Percentiles rank a stretch among this genome's conserved stretches.
These are phyloP conservation scores for Ridgeia piscesae DNA, from an alignment of 1,140 invertebrate species.

Conservation along the genomic window DNA sequence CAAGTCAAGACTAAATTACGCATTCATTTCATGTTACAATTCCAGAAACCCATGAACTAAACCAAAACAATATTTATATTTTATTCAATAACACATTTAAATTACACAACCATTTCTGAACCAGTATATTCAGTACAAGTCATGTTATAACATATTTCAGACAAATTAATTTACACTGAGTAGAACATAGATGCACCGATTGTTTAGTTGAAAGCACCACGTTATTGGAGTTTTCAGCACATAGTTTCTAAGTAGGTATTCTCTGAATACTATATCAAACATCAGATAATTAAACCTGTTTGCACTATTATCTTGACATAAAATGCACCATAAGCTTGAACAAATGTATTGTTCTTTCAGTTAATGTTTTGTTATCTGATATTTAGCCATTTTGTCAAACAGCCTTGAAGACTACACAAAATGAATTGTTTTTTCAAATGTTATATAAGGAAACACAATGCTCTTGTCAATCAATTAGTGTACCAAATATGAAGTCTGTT, in stretches of 20 bases:
- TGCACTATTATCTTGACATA: neutral
- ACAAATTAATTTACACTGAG: no score
- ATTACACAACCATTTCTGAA: slow-evolving; percentile 6
- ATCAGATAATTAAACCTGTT: neutral
- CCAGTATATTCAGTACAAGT: neutral
- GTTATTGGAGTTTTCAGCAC: neutral
- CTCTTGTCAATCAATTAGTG: no score
- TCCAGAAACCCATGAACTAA: slow-evolving; percentile 23
- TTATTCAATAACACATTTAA: slow-evolving; percentile 1
- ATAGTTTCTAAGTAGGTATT: neutral
- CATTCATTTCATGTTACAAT: neutral
- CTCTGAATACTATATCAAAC: neutral
- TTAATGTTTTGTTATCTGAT: neutral
- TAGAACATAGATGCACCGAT: neutral
- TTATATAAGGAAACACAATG: no score
- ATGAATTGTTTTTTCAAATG: no score
- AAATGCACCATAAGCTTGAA: neutral
- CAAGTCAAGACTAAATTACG: neutral
- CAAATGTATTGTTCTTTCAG: neutral
- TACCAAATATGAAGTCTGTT: no score
- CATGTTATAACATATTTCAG: neutral
- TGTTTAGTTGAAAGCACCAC: neutral
- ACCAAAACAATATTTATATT: slow-evolving; percentile 7
- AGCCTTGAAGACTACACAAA: no score
- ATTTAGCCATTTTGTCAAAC: no score